These are phyloP conservation scores for Sminthurides aquaticus DNA, from an alignment of 2,888 invertebrate species.

Conservation along the genomic window DNA sequence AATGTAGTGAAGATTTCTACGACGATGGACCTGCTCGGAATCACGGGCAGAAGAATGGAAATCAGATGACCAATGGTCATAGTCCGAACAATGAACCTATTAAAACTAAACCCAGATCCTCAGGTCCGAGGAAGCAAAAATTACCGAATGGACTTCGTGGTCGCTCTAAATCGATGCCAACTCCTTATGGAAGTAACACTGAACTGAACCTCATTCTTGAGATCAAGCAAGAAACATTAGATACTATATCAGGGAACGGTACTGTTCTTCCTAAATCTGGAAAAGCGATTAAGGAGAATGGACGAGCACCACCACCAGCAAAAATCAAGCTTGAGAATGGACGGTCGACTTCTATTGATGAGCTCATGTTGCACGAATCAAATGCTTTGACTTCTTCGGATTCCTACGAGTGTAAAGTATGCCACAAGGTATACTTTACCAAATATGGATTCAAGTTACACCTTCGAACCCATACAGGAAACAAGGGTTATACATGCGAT, in stretches of 20 bases:
- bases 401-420: conserved; percentile 6
- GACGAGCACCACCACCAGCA: background rate
- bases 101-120: background rate
- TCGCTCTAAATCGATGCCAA: background rate
- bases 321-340: background rate
- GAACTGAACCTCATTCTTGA: background rate
- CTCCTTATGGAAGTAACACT: background rate
- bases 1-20: background rate
- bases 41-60: too few relatives aligned
- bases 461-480: conserved; percentile 8
- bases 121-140: background rate
- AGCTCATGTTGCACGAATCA: background rate
- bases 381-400: background rate
- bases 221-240: background rate
- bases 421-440: conserved; percentile 9
- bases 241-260: background rate
- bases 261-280: too few relatives aligned
- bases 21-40: background rate
- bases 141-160: background rate
- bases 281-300: too few relatives aligned
- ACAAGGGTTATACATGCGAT: conserved; percentile 14
- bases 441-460: conserved; percentile 14
- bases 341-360: background rate
- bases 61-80: too few relatives aligned
- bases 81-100: too few relatives aligned